Evolutionary conservation across 2,797 vertebrate genomes (phyloP).

Genomic region (Phrynocephalus guinanensis): DNA sequence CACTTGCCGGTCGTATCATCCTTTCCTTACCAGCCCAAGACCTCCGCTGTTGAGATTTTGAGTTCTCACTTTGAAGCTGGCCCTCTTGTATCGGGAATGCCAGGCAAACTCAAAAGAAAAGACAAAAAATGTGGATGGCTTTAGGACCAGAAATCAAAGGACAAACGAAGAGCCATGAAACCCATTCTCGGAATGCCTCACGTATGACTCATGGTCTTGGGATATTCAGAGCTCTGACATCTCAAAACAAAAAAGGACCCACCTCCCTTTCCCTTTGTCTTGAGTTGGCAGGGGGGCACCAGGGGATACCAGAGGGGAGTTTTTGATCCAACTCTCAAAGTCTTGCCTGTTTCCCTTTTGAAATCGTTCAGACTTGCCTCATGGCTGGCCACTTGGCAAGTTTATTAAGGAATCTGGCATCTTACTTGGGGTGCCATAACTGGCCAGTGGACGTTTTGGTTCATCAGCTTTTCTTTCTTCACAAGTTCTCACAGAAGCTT

Average conservation of each 20-base stretch:
- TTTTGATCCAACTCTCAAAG: background rate
- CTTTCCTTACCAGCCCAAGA: background rate
- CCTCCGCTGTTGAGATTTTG: background rate
- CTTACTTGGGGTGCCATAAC: background rate
- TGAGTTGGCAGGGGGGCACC: background rate
- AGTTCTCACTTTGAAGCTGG: background rate
- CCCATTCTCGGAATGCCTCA: background rate
- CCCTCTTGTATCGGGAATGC: background rate
- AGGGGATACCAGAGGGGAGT: background rate
- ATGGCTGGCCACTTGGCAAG: too few species aligned
- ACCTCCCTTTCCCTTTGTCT: slow-evolving; percentile 7
- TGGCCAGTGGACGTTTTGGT: background rate
- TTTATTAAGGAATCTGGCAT: background rate
- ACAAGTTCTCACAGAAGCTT: slow-evolving; percentile 16
- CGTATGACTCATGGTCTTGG: background rate
- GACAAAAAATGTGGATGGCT: too few species aligned
- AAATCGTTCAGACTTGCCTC: background rate
- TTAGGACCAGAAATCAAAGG: background rate
- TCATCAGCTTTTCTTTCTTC: too few species aligned
- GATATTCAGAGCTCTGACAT: background rate
- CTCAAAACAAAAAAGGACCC: background rate
- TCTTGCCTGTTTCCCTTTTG: background rate
- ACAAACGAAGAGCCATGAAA: background rate
- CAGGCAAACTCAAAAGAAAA: background rate
- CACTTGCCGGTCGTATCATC: background rate